Evolutionary conservation across 2,888 invertebrate species (phyloP).

Genomic region (Omphaloscelis lunosa): DNA sequence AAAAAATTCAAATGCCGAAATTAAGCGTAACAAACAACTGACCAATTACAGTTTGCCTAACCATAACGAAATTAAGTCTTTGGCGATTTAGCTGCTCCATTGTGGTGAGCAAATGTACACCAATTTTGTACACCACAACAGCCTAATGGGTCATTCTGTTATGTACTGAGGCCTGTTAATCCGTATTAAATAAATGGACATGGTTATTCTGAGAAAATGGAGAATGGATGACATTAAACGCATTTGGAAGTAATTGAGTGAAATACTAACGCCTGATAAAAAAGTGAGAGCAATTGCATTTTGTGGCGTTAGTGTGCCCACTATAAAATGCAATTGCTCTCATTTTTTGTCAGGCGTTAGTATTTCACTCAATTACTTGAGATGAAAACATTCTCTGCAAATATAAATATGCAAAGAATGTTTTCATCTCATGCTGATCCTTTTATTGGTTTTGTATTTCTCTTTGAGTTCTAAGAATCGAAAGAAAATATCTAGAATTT

Average conservation of each 20-base stretch:
- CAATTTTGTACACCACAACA: slow-evolving; percentile 66
- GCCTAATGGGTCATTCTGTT: slow-evolving; percentile 67
- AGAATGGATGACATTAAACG: slow-evolving; percentile 21
- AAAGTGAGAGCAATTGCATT: slow-evolving; percentile 43
- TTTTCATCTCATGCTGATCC: not conserved
- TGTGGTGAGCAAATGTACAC: slow-evolving; percentile 66
- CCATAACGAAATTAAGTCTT: slow-evolving; percentile 71
- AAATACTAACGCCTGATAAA: slow-evolving; percentile 53
- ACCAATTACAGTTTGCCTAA: slow-evolving; percentile 63
- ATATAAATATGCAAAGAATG: too few species aligned
- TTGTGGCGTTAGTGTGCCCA: slow-evolving; percentile 4
- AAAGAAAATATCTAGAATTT: too few species aligned
- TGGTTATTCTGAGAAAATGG: slow-evolving; percentile 38
- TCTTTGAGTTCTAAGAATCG: not conserved
- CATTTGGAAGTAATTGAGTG: not conserved
- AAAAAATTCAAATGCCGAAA: slow-evolving; percentile 60
- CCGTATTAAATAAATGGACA: slow-evolving; percentile 73
- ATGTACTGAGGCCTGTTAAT: slow-evolving; percentile 69
- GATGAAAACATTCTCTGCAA: too few species aligned
- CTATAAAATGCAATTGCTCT: too few species aligned
- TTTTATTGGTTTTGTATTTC: too few species aligned
- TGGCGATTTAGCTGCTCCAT: slow-evolving; percentile 67
- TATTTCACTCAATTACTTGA: too few species aligned
- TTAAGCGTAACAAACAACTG: slow-evolving; percentile 52
- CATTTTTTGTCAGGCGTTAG: too few species aligned